Evolutionary conservation across 2,797 vertebrate species (phyloP).

Genomic region (Mus minutoides): DNA sequence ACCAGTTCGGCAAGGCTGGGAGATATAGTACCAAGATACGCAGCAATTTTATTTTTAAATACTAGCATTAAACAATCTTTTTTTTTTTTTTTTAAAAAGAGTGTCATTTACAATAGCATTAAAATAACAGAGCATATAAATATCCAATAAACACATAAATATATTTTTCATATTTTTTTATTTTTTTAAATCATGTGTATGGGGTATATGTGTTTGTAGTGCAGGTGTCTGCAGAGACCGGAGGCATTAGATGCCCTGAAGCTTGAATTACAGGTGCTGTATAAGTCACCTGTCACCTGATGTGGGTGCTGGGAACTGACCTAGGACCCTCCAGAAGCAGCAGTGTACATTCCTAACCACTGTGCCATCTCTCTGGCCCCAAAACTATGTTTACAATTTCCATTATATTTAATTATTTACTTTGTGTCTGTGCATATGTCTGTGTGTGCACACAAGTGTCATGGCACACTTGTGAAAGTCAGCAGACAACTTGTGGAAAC

Average conservation of each 20-base stretch:
- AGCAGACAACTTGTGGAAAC: background rate
- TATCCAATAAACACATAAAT: background rate
- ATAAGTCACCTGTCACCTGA: background rate
- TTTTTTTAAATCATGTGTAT: background rate
- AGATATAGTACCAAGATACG: background rate
- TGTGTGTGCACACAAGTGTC: background rate
- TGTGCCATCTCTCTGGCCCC: background rate
- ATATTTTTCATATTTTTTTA: background rate
- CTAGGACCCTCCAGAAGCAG: background rate
- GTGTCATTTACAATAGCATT: background rate
- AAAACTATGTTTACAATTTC: background rate
- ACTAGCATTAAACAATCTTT: background rate
- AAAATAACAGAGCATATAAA: constrained; percentile 21
- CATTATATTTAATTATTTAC: background rate
- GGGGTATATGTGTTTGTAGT: background rate
- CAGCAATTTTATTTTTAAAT: background rate
- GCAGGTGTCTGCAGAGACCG: background rate
- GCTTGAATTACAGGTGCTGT: background rate
- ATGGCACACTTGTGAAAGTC: background rate
- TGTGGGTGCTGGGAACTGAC: background rate
- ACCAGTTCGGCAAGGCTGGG: background rate
- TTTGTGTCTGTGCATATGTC: background rate
- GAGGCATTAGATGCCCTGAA: background rate
- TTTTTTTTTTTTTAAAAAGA: background rate
- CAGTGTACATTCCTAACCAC: background rate